Evolutionary conservation across 1,140 invertebrate species (phyloP), one percentile per base, ranked within the genome.

Genomic region (Cydia splendana): DNA sequence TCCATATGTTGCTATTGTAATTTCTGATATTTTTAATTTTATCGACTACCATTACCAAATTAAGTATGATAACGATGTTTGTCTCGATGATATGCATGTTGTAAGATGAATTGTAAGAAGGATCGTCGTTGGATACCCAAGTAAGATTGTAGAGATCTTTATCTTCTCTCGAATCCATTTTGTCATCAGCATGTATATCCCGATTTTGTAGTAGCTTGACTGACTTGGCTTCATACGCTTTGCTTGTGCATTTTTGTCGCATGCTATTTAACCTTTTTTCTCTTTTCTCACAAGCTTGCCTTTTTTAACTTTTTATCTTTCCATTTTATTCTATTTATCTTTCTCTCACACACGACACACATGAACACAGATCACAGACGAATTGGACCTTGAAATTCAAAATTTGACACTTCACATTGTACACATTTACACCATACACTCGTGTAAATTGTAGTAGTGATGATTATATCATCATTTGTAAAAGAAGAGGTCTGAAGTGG

Each of bases 111-210:
- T 85, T 90, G 86, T 90, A 87, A 91, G 80, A 85, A 89, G 88
- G 91, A 93, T 91, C 91, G 91, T 93, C 91, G 91, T 91, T 91
- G 91, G 90, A 93, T 82, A 87, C 81, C 82, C 89, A 90, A 91
- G 91, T 92, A 90, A 92, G 89, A 88, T 82, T 86, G 80, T 85
- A 84, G 83, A 84, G 78, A 85, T 84, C 84, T 88, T 87, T 85
- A 80, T 85, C 77, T 81, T 85, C 83, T 83, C 81, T 69, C 81
- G 81, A 75, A 87, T 87, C 88, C 86, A 80, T 84, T 80, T 83
- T 82, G 34, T 75, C 78, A 81, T 86, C 81, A 82, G 88, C 90
- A 90, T 91, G 88, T 78, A 84, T 77, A 76, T 82, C 79, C 75
- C 75, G 65, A 76, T 80, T 81, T 73, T 81, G 73, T 84, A 75